Evolutionary conservation across 2,797 vertebrate genomes (phyloP).

Genomic region (Rhincodon typus): DNA sequence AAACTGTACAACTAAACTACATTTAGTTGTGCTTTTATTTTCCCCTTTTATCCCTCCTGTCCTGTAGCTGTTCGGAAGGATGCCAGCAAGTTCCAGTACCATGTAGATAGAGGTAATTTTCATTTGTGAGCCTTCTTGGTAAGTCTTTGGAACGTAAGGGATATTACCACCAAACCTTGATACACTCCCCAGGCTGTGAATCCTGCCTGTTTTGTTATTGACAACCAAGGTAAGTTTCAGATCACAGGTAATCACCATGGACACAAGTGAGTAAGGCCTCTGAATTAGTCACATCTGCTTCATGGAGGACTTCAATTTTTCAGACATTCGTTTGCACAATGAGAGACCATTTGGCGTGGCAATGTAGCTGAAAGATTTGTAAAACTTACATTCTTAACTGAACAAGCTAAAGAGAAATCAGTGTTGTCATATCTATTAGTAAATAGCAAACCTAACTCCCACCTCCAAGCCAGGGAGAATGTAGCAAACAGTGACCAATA

Average conservation of each 20-base stretch:
- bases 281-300: background rate
- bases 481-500: background rate
- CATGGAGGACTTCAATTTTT: background rate
- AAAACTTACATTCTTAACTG: background rate
- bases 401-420: background rate
- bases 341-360: background rate
- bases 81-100: background rate
- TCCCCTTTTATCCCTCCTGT: background rate
- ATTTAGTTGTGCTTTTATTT: background rate
- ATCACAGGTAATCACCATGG: background rate
- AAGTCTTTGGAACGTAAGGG: background rate
- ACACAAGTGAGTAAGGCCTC: background rate
- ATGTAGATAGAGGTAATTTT: background rate
- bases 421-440: background rate
- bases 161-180: background rate
- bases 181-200: background rate
- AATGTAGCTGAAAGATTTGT: background rate
- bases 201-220: background rate
- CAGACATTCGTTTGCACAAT: background rate
- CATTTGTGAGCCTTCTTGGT: background rate
- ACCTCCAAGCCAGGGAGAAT: background rate
- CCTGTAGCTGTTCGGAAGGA: background rate
- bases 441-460: background rate
- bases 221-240: background rate
- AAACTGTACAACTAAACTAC: background rate